Percentiles rank a stretch among this genome's conserved stretches.
Evolutionary conservation across 2,888 invertebrate species (phyloP).

Genomic region (Branchipolynoe longqiensis): DNA sequence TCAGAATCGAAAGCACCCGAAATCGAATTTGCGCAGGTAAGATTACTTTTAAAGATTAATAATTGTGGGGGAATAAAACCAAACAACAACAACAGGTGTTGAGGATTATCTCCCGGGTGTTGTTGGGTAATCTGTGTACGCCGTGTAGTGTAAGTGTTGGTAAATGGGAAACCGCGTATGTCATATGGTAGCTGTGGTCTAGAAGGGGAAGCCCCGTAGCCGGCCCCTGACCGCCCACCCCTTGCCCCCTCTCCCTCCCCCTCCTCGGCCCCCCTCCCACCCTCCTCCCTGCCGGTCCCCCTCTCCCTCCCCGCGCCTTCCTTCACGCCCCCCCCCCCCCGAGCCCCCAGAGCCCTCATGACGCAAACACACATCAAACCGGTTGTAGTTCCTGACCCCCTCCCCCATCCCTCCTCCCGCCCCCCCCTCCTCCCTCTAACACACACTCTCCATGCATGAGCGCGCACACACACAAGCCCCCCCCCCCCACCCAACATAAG

Average conservation of each 20-base stretch:
- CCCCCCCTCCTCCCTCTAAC: neutral
- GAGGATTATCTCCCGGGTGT: slow-evolving; percentile 3
- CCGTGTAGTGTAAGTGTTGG: neutral
- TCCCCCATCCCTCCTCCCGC: neutral
- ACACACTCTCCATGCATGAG: too few relatives aligned
- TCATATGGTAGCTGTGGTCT: neutral
- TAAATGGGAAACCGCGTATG: too few relatives aligned
- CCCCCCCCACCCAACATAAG: neutral
- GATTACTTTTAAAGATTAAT: slow-evolving; percentile 75
- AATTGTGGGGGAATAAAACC: too few relatives aligned
- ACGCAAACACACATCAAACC: neutral
- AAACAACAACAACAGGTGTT: neutral
- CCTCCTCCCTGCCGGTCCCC: neutral
- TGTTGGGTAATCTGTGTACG: neutral
- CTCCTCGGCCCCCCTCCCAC: neutral
- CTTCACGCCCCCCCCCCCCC: neutral
- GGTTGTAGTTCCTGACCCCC: too few relatives aligned
- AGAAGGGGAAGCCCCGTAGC: neutral
- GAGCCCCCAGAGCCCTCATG: slow-evolving; percentile 1
- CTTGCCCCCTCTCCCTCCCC: neutral
- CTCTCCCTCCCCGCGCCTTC: neutral
- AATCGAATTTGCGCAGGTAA: slow-evolving; percentile 97
- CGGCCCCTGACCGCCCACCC: too few relatives aligned
- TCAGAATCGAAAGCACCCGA: slow-evolving; percentile 69
- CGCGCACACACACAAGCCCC: neutral